Evolutionary conservation across 2,888 invertebrate genomes (phyloP).

Genomic region (Epirrhoe tristata): DNA sequence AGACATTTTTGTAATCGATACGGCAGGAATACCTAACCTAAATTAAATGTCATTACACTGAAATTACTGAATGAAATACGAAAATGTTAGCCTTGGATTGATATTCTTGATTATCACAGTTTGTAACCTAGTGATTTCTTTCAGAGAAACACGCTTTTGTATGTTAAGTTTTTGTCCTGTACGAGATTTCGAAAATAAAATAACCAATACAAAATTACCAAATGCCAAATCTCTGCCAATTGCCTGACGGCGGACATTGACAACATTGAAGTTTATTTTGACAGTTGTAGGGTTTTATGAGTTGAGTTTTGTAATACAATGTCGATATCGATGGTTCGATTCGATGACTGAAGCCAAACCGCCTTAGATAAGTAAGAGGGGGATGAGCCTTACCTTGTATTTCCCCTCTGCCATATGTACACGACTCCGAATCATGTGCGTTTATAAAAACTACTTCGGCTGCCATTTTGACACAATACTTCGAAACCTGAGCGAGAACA

Average conservation of each 20-base stretch:
- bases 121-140: neutral
- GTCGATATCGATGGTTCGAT: no score
- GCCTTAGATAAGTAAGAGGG: no score
- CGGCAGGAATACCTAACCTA: conserved; percentile 58
- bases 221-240: neutral
- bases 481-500: no score
- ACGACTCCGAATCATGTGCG: no score
- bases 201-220: neutral
- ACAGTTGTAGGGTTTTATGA: neutral
- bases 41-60: conserved; percentile 26
- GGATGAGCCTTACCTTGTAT: no score
- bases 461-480: no score
- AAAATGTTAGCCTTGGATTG: neutral
- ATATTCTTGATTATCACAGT: neutral
- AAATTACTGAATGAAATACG: conserved; percentile 36
- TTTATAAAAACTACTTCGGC: no score
- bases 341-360: no score
- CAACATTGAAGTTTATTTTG: neutral
- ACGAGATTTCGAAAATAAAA: no score
- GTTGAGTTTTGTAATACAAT: no score
- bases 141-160: neutral
- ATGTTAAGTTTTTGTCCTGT: neutral
- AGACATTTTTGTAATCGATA: conserved; percentile 65
- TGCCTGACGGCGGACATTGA: neutral
- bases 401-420: no score